A percentile compares a stretch with the other conserved stretches of the same genome.
Evolutionary conservation across 2,113 vertebrate species (phyloP).

Genomic region (Plotosus lineatus): DNA sequence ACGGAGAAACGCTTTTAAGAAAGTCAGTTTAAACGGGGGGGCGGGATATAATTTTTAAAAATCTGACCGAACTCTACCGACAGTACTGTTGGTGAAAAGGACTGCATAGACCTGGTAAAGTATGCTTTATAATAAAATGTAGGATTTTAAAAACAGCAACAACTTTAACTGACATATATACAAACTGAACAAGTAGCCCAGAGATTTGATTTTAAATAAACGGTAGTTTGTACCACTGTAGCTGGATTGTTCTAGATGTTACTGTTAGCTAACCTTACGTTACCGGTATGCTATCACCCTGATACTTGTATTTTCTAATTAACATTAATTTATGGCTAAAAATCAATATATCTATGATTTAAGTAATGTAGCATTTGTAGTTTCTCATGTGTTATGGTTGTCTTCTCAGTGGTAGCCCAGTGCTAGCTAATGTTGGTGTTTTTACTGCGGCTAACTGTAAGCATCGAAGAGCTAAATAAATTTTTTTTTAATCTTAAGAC

Average conservation of each 20-base stretch:
- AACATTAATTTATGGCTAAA: too few species aligned
- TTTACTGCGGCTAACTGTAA: too few species aligned
- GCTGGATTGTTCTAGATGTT: neutral
- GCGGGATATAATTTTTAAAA: conserved; percentile 62
- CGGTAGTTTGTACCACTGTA: neutral
- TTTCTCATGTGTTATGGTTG: neutral
- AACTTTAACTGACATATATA: too few species aligned
- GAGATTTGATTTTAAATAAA: neutral
- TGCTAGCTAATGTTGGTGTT: neutral
- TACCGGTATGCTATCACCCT: neutral
- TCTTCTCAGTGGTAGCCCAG: neutral
- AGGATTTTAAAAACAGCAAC: too few species aligned
- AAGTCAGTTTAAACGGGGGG: conserved; percentile 65
- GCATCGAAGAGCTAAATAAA: too few species aligned
- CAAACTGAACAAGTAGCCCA: too few species aligned
- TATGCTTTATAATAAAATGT: neutral
- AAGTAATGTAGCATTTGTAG: neutral
- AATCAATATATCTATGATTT: too few species aligned
- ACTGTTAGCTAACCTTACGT: neutral
- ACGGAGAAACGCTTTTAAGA: conserved; percentile 1
- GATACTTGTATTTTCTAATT: neutral
- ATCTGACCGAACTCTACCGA: neutral
- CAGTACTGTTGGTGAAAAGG: neutral
- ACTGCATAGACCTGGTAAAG: conserved; percentile 37
- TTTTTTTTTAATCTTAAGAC: neutral